Base-by-base conservation (phyloP, 1,140 invertebrate species). In the Drosophila sturtevanti region DNA sequence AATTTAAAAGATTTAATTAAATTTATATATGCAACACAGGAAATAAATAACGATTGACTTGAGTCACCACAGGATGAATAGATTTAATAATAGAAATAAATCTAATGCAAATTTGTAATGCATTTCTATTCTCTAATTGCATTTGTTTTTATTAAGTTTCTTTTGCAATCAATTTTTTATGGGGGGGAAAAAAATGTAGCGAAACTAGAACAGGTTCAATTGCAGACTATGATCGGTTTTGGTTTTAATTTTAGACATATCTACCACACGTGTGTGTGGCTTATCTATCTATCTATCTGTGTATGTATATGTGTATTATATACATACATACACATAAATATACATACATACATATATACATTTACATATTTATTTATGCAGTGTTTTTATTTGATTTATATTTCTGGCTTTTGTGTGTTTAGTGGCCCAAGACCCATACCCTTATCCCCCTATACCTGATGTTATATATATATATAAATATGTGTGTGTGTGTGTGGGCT, bases 321-420 rank as follows among this genome's bases (percentile, higher is more conserved):
- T 68, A 66, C 3, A 48, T 3, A 18, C 1, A 48, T 9, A 48
- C 41, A 44, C 18, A 44, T 6, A 18, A 9, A 44, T 16, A 18
- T 9, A 16, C 6, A 18, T 44, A 44, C 72, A 24, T 1, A 24
- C 1, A 24, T 31, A 44, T 44, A 44, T 6, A 21, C 18, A 48
- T 21, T 11, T 21, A 48, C 7, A 21, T 48, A 48, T 77, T 68
- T 80, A 71, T 74, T 60, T 72, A 74, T 60, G 56, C 51, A 34
- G 51, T 75, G 72, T 63, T 76, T 24, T 67, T 51, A 62, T 75
- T 75, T 58, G 58, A 52, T 75, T 62, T 75, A 37, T 52, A 52
- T 34, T 74, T 61, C 51, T 74, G 72, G 56, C 72, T 75, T 74
- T 44, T 44, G 56, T 63, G 14, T 38, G 37, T 34, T 16, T n/a